Conservation (phyloP, 2,797 vertebrate genomes). For the Lacerta viridis region DNA sequence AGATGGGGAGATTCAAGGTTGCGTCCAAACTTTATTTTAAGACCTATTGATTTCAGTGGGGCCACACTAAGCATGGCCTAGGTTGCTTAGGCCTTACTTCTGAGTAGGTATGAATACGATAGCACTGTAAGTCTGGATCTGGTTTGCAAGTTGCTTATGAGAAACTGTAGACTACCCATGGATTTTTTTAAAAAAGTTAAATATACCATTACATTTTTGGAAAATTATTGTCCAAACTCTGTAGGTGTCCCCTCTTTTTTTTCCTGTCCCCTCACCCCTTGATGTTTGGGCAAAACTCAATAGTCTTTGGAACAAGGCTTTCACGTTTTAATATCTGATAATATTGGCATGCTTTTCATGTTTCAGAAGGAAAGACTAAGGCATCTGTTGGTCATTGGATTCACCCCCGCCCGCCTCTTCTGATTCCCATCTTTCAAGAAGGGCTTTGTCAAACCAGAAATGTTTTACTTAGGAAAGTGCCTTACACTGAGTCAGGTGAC, state of each 20-base stretch:
- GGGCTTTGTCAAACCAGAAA: background rate
- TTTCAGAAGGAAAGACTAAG: background rate
- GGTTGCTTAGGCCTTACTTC: too few relatives aligned
- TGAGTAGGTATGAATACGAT: too few relatives aligned
- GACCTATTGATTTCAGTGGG: too few relatives aligned
- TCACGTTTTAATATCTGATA: background rate
- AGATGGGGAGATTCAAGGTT: background rate
- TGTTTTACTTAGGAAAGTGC: background rate
- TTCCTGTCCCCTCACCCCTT: background rate
- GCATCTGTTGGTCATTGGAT: too few relatives aligned
- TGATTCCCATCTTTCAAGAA: background rate
- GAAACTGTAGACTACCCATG: background rate
- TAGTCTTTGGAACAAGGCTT: background rate
- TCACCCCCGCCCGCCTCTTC: background rate
- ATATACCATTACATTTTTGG: background rate
- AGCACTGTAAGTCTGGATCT: too few relatives aligned
- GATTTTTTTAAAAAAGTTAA: background rate
- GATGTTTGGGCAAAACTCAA: background rate
- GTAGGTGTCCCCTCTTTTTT: background rate
- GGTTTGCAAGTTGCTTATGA: background rate
- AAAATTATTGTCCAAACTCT: background rate
- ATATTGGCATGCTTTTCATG: background rate
- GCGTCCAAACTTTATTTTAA: too few relatives aligned
- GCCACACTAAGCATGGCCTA: too few relatives aligned
- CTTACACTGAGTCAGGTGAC: background rate